A percentile compares a stretch with the other conserved stretches of the same genome.
These are phyloP conservation scores for Anolis apletophallus DNA, from an alignment of 2,797 vertebrate species.

Conservation along the genomic window DNA sequence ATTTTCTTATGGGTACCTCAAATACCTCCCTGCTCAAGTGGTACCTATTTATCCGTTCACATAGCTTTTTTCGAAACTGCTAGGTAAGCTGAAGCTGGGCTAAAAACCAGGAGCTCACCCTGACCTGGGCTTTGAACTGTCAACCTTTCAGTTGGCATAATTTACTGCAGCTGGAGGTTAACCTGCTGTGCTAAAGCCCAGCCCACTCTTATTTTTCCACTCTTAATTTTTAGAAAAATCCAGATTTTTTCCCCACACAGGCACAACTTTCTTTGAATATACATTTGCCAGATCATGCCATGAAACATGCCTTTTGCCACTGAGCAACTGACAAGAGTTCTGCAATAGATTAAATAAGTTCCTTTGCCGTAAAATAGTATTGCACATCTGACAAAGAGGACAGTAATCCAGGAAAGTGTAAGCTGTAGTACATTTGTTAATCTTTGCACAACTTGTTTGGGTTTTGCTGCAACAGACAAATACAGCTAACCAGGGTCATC, in stretches of 20 bases:
- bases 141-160: no score
- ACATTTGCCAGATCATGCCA: neutral
- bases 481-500: no score
- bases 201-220: no score
- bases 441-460: neutral
- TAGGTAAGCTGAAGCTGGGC: no score
- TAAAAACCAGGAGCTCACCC: no score
- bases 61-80: no score
- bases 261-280: neutral
- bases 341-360: neutral
- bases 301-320: neutral
- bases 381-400: neutral
- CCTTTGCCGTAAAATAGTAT: neutral
- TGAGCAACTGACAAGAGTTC: neutral
- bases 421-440: neutral
- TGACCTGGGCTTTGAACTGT: no score
- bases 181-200: no score
- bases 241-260: neutral
- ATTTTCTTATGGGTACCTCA: no score
- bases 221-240: neutral
- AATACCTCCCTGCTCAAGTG: no score
- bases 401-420: neutral
- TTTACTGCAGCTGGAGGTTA: no score
- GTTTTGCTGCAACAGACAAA: neutral
- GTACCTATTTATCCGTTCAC: no score